A percentile compares a stretch with the other conserved stretches of the same genome.
phyloP scores from a whole-genome alignment of 2,797 vertebrate species.

The Ptychobarbus kaznakovi region DNA sequence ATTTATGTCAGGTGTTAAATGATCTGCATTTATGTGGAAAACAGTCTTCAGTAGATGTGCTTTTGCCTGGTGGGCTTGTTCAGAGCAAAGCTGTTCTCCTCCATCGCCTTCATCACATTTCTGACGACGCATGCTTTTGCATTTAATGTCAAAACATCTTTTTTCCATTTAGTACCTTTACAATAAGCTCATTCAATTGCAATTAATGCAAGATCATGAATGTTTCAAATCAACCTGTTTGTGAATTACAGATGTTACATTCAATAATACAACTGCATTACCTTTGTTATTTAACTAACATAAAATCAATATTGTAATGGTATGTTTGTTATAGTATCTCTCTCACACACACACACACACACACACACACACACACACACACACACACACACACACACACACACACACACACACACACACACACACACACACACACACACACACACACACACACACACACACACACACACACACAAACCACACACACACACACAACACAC shows the following conservation, averaged over 20 bases:
- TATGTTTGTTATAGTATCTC: not conserved
- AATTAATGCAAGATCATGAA: not conserved
- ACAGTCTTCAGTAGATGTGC: conserved; percentile 10
- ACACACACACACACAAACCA: too few relatives aligned
- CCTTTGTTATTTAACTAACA: not conserved
- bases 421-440: too few relatives aligned
- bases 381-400: too few relatives aligned
- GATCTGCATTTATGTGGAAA: conserved; percentile 28
- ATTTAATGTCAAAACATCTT: not conserved
- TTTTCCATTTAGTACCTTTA: not conserved
- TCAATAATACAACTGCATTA: not conserved
- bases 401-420: too few relatives aligned
- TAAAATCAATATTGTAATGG: not conserved
- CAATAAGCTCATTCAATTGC: not conserved
- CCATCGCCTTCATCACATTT: not conserved
- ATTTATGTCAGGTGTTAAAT: conserved; percentile 40
- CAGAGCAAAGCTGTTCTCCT: conserved; percentile 1
- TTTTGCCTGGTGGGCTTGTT: conserved; percentile 11
- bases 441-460: too few relatives aligned
- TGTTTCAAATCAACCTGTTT: not conserved
- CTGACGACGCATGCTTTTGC: not conserved
- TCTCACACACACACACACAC: too few relatives aligned
- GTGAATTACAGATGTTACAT: not conserved
- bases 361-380: too few relatives aligned
- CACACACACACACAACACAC: not conserved